phyloP scores from a whole-genome alignment of 2,113 vertebrate genomes.

The Sander lucioperca region DNA sequence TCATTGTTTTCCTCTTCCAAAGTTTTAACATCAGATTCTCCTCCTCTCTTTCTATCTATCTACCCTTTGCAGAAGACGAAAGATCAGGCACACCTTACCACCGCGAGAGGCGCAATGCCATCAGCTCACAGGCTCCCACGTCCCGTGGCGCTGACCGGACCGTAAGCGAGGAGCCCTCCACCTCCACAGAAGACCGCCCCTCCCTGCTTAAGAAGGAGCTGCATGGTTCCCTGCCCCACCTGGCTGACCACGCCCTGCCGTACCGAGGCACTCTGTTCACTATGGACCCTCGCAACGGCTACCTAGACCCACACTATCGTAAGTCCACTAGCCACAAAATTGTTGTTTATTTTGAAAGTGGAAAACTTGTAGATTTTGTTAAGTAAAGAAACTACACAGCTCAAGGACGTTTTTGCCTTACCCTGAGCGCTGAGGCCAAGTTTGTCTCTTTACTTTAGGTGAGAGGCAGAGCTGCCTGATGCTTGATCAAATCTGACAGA shows the following conservation, averaged over 20 bases:
- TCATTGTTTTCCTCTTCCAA: not conserved
- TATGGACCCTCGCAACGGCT: constrained; percentile 96
- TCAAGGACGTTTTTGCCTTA: constrained; percentile 61
- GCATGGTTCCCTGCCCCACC: constrained; percentile 92
- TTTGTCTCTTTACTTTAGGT: constrained; percentile 80
- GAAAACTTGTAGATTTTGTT: not conserved
- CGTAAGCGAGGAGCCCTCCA: constrained; percentile 95
- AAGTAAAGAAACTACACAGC: constrained; percentile 33
- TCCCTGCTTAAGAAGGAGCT: constrained; percentile 97
- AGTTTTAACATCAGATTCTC: constrained; percentile 10
- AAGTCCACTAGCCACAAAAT: constrained; percentile 77
- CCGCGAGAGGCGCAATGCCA: constrained; percentile 94
- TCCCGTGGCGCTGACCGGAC: constrained; percentile 86
- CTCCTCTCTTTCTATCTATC: not conserved
- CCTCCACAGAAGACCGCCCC: constrained; percentile 94
- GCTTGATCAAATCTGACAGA: constrained; percentile 93
- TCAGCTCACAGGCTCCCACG: constrained; percentile 89
- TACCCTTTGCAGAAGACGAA: constrained; percentile 90
- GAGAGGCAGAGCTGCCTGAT: constrained; percentile 88
- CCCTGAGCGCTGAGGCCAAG: constrained; percentile 33
- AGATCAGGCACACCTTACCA: constrained; percentile 92
- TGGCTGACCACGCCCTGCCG: constrained; percentile 91
- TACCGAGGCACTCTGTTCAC: constrained; percentile 94
- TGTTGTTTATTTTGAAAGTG: not conserved
- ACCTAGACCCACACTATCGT: constrained; percentile 96